phyloP scores from a whole-genome alignment of 2,113 vertebrate species.

The Pavo muticus region DNA sequence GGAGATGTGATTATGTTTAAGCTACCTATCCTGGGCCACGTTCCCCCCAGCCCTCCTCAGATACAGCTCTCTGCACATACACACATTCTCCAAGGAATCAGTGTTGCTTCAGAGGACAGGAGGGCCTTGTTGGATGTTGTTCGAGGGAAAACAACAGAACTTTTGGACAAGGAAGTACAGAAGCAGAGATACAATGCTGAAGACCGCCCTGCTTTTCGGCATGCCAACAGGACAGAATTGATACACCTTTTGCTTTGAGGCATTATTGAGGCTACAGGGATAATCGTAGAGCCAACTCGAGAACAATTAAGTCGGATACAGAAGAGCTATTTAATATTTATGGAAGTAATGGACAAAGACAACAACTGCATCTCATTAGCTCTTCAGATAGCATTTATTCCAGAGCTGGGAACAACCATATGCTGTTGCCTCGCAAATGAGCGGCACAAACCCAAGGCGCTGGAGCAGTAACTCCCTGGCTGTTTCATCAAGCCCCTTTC shows the following conservation, averaged over 20 bases:
- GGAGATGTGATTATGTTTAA: background rate
- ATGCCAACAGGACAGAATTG: background rate
- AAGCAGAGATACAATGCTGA: background rate
- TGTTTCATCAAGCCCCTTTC: background rate
- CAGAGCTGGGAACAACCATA: background rate
- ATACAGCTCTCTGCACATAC: background rate
- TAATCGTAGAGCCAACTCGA: background rate
- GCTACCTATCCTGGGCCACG: background rate
- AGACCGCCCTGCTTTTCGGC: background rate
- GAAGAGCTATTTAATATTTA: conserved; percentile 7
- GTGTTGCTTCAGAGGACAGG: background rate
- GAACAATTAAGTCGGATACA: background rate
- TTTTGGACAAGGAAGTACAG: background rate
- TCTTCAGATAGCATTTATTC: background rate
- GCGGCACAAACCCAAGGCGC: background rate
- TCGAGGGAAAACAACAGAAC: background rate
- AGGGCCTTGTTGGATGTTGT: background rate
- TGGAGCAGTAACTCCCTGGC: background rate
- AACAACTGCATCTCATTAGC: background rate
- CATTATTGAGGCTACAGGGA: background rate
- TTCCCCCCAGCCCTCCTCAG: background rate
- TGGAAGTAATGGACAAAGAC: conserved; percentile 4
- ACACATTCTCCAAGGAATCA: background rate
- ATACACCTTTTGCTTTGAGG: background rate
- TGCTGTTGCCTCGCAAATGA: background rate